Base-by-base conservation (phyloP, 2,797 vertebrate genomes). In the Ctenopoma multispine region DNA sequence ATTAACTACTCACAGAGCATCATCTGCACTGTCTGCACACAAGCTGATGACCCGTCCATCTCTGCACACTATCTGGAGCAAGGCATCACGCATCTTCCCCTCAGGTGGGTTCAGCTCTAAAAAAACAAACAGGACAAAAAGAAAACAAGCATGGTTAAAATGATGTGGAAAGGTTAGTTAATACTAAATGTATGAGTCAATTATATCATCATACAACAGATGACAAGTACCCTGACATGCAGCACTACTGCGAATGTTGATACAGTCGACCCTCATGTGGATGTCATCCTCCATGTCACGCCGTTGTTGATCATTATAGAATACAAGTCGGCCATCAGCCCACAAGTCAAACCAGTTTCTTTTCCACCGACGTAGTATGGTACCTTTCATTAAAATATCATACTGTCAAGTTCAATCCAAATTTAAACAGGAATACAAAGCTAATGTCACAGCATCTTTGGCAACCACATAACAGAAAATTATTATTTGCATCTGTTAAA, bases 261-360 rank as follows among this genome's bases (percentile, higher is more conserved):
- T 97, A 89, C 97, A 98, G 73, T 98, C 95, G 47, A 98, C 91
- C 57, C 93, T 92, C 96, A 99, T 96, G 90, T 98, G 96, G 75
- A 98, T 95, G 85, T 96, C 96, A 54, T 98, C 98, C 81, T 98
- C 97, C 80, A 98, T 79, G 77, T 96, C 96, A 11, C 88, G 93
- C 7, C 96, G 92, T 9, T 94, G 94, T 68, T 96, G 95, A 68
- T 98, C 96, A 38, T 96, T 96, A 4, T 97, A 98, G 90, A 97
- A 99, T 69, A 97, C 92, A 14, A 99, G 92, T 18, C 95, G 94
- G 17, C 97, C 97, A 23, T 97, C 95, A 31, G 96, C 95, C 96
- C 96, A 99, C 54, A 99, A 80, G 81, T 99, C 97, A 91, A 99
- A 99, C 97, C 97, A 99, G 87, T 99, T 99, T 88, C 91, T 97